Evolutionary conservation across 2,888 invertebrate species (phyloP).

Genomic region (Dorcus parallelipipedus): DNA sequence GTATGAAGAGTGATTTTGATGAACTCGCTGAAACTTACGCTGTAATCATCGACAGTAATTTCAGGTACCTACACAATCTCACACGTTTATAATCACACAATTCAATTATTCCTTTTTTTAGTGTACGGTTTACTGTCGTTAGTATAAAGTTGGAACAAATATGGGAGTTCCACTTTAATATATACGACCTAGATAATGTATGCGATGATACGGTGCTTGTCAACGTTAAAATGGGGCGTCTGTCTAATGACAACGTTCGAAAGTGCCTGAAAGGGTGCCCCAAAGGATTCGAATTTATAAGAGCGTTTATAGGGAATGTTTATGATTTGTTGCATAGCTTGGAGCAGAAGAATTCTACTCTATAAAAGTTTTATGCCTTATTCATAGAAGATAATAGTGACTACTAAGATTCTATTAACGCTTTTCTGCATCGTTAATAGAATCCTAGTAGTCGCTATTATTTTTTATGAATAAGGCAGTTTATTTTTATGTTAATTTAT

Average conservation of each 20-base stretch:
- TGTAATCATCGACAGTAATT: not conserved
- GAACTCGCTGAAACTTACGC: not conserved
- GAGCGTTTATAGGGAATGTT: not conserved
- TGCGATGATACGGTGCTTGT: not conserved
- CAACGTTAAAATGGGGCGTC: conserved; percentile 2
- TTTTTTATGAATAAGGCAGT: too few relatives aligned
- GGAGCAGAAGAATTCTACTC: not conserved
- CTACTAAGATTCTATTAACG: too few relatives aligned
- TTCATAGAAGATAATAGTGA: too few relatives aligned
- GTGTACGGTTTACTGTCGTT: conserved; percentile 5
- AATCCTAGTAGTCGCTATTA: too few relatives aligned
- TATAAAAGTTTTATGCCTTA: too few relatives aligned
- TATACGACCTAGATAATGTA: not conserved
- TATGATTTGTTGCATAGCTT: not conserved
- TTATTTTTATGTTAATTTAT: too few relatives aligned
- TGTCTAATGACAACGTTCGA: conserved; percentile 1
- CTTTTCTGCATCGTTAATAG: too few relatives aligned
- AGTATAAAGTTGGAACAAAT: conserved; percentile 1
- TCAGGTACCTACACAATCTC: not conserved
- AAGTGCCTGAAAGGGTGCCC: conserved; percentile 5
- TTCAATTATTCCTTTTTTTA: conserved; percentile 1
- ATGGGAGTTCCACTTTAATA: conserved; percentile 6
- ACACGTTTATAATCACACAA: not conserved
- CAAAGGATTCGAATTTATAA: conserved; percentile 7
- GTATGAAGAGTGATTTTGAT: not conserved